phyloP scores from a whole-genome alignment of 2,888 invertebrate genomes.

The Acronicta aceris region DNA sequence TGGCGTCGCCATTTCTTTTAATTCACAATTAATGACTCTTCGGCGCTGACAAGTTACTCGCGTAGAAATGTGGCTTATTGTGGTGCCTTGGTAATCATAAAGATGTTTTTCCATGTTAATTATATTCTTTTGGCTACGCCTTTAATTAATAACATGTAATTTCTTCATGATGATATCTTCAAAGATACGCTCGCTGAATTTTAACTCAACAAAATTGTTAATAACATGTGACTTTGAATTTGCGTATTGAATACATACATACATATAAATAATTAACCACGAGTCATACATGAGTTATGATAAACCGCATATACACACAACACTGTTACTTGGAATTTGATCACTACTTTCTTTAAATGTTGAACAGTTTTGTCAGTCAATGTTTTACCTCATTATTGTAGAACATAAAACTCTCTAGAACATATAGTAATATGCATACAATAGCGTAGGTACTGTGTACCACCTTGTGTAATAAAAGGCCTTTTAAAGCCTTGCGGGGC shows the following conservation, averaged over 20 bases:
- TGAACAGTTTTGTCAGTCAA: no score
- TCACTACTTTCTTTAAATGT: no score
- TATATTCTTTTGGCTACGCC: constrained; percentile 1
- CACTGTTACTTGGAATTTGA: no score
- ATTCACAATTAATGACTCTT: constrained; percentile 61
- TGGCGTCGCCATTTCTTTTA: constrained; percentile 50
- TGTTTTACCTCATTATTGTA: constrained; percentile 9
- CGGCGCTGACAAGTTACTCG: constrained; percentile 49
- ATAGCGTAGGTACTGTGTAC: not conserved
- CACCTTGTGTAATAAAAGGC: constrained; percentile 25
- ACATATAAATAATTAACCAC: no score
- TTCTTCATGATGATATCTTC: constrained; percentile 1
- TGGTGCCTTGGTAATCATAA: constrained; percentile 30
- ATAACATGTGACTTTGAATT: no score
- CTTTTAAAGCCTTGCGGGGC: constrained; percentile 15
- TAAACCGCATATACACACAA: no score
- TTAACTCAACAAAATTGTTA: not conserved
- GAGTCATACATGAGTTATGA: no score
- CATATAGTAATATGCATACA: no score
- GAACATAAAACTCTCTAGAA: constrained; percentile 24
- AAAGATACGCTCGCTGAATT: not conserved
- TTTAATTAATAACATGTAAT: not conserved
- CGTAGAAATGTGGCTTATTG: constrained; percentile 42
- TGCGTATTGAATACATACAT: no score
- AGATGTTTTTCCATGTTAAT: constrained; percentile 32